Conservation (phyloP, 2,797 vertebrate genomes). For the Streptopelia turtur region DNA sequence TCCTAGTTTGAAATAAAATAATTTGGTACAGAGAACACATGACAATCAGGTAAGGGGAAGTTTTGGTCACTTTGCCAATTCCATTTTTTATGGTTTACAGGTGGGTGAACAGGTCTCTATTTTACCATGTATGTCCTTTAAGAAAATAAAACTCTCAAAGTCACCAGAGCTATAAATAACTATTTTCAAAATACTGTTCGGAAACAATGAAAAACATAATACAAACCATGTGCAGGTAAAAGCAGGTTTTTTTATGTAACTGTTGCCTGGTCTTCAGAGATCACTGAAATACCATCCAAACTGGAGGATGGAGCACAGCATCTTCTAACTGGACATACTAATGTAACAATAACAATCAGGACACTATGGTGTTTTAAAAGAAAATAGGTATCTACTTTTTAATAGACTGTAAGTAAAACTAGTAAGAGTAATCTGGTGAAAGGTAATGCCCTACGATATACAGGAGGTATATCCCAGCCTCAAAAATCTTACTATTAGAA, state of each 20-base stretch:
- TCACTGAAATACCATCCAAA: neutral
- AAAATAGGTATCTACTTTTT: neutral
- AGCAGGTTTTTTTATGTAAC: fast-evolving
- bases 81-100: neutral
- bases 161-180: neutral
- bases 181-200: neutral
- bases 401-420: neutral
- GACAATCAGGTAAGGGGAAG: neutral
- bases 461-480: neutral
- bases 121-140: neutral
- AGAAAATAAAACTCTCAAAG: neutral
- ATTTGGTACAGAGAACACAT: neutral
- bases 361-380: neutral
- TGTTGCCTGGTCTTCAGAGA: neutral
- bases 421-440: neutral
- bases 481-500: neutral
- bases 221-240: neutral
- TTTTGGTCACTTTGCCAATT: neutral
- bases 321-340: neutral
- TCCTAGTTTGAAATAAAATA: neutral
- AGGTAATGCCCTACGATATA: neutral
- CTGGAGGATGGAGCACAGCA: neutral
- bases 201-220: neutral
- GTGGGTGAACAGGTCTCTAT: neutral
- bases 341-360: neutral